These are phyloP conservation scores for Onychostruthus taczanowskii DNA, from an alignment of 2,113 vertebrate species.

Conservation along the genomic window DNA sequence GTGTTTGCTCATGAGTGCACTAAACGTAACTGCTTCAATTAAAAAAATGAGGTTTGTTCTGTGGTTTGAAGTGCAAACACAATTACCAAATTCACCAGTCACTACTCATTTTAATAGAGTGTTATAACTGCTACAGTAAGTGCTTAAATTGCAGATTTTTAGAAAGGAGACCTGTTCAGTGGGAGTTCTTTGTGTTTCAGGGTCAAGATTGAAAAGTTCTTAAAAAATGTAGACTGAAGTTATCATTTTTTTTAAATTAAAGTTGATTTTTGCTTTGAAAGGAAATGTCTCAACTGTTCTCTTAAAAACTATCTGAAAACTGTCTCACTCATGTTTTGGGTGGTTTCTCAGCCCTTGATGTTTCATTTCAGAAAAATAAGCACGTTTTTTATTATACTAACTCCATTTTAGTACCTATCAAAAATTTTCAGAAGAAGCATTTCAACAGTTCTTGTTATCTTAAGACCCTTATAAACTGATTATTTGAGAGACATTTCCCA, in stretches of 20 bases:
- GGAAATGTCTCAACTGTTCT: not conserved
- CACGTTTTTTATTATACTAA: not conserved
- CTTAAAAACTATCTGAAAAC: not conserved
- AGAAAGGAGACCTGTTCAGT: not conserved
- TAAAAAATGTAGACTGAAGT: not conserved
- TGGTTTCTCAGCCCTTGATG: not conserved
- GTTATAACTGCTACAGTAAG: not conserved
- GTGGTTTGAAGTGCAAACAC: not conserved
- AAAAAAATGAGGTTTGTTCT: not conserved
- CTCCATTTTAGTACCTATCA: not conserved
- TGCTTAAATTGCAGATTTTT: not conserved
- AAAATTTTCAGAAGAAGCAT: not conserved
- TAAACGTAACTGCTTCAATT: conserved; percentile 22
- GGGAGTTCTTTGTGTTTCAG: not conserved
- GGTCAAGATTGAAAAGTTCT: not conserved
- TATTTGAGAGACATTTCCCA: not conserved
- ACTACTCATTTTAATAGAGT: not conserved
- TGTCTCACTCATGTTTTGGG: not conserved
- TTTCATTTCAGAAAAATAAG: not conserved
- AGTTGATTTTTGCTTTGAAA: not conserved
- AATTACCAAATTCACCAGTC: not conserved
- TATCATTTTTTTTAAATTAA: not conserved
- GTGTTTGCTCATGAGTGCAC: not conserved
- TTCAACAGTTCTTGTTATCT: not conserved
- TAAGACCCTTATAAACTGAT: not conserved